Evolutionary conservation across 2,797 vertebrate species (phyloP).

Genomic region (Hafferia zeledoni): DNA sequence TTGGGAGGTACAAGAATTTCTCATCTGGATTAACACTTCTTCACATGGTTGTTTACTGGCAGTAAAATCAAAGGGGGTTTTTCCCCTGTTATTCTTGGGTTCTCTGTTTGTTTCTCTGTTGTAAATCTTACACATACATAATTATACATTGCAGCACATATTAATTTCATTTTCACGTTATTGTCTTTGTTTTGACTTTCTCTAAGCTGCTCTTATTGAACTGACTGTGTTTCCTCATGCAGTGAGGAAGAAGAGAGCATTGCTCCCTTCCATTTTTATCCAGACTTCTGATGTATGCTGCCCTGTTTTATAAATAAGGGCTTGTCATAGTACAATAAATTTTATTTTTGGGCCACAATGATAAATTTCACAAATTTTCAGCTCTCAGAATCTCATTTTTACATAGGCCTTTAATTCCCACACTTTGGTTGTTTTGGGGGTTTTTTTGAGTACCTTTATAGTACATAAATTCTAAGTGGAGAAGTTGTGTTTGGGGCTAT

Average conservation of each 20-base stretch:
- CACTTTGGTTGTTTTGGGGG: background rate
- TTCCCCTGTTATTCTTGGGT: background rate
- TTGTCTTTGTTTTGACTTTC: background rate
- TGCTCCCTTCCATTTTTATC: background rate
- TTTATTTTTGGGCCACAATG: background rate
- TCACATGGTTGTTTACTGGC: background rate
- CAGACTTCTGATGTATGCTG: background rate
- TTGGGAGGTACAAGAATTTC: background rate
- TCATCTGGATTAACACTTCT: background rate
- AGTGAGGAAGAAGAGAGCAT: rapidly evolving
- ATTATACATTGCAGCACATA: background rate
- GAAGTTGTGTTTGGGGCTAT: background rate
- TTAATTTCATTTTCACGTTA: background rate
- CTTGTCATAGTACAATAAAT: background rate
- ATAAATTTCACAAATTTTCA: background rate
- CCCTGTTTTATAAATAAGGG: background rate
- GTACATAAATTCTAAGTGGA: background rate
- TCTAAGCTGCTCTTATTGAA: background rate
- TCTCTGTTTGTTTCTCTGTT: background rate
- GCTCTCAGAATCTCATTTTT: background rate
- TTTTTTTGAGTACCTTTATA: background rate
- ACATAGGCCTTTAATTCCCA: background rate
- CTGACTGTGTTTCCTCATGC: background rate
- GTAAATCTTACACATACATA: background rate
- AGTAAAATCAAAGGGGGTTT: rapidly evolving